Conservation (phyloP, 2,888 invertebrate species). For the Heteropelma amictum region DNA sequence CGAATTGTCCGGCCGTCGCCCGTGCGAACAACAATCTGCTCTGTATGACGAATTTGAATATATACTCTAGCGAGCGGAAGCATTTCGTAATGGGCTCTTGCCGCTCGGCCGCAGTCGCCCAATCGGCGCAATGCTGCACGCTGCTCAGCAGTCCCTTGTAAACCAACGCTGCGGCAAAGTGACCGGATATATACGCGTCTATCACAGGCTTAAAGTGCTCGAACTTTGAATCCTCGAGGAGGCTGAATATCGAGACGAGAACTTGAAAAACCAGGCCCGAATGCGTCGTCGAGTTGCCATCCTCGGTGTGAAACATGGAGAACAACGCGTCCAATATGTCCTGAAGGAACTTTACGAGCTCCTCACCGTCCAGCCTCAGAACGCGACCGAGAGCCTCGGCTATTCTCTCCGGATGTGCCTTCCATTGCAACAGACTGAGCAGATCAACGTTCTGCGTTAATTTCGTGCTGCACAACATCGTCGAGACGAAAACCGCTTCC, state of each 20-base stretch:
- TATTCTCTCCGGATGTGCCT: constrained; percentile 91
- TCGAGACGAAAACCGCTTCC: constrained; percentile 90
- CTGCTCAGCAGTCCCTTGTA: constrained; percentile 94
- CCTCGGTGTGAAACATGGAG: constrained; percentile 95
- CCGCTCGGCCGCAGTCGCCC: constrained; percentile 90
- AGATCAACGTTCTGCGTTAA: constrained; percentile 96
- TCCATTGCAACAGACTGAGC: constrained; percentile 93
- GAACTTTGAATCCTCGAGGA: constrained; percentile 93
- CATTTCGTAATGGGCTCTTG: constrained; percentile 95
- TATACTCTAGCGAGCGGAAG: constrained; percentile 93
- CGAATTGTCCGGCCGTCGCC: constrained; percentile 92
- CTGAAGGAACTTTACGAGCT: constrained; percentile 95
- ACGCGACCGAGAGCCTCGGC: constrained; percentile 91
- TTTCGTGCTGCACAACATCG: constrained; percentile 96
- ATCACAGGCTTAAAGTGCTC: constrained; percentile 96
- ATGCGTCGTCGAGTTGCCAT: constrained; percentile 92
- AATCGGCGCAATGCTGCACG: constrained; percentile 93
- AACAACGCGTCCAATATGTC: constrained; percentile 96
- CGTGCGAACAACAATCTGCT: constrained; percentile 90
- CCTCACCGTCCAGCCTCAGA: constrained; percentile 89
- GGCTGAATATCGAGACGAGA: constrained; percentile 93
- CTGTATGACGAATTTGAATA: constrained; percentile 95
- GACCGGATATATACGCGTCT: constrained; percentile 95
- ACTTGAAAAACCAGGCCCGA: constrained; percentile 96
- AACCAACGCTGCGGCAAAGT: constrained; percentile 96